Percentiles rank a stretch among this genome's conserved stretches.
Evolutionary conservation across 2,797 vertebrate genomes (phyloP).

Genomic region (Sylvia borin): DNA sequence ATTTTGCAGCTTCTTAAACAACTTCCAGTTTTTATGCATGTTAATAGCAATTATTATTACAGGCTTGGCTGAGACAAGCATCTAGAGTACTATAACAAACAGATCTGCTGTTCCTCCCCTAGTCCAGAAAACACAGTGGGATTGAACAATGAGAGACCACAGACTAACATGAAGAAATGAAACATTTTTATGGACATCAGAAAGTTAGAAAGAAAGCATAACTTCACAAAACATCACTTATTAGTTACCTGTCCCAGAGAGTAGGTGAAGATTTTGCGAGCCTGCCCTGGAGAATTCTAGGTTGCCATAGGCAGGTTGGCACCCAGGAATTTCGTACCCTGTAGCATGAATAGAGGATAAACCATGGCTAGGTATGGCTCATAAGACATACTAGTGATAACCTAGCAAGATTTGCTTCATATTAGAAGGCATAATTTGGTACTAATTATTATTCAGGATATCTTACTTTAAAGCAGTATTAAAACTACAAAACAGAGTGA

Average conservation of each 20-base stretch:
- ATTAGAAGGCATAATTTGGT: conserved; percentile 35
- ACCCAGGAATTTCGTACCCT: conserved; percentile 84
- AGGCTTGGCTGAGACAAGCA: conserved; percentile 36
- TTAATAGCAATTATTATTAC: background rate
- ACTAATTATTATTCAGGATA: background rate
- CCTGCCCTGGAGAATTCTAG: conserved; percentile 82
- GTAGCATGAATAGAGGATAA: conserved; percentile 81
- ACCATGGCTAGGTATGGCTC: conserved; percentile 75
- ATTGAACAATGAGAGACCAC: background rate
- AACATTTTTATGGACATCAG: conserved; percentile 43
- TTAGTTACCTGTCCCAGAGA: conserved; percentile 84
- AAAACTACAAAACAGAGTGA: background rate
- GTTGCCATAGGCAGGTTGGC: conserved; percentile 81
- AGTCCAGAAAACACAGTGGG: conserved; percentile 3
- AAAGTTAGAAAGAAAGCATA: conserved; percentile 64
- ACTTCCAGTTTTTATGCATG: background rate
- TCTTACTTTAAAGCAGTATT: conserved; percentile 5
- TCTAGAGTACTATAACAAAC: background rate
- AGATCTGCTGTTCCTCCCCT: background rate
- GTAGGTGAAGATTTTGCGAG: conserved; percentile 83
- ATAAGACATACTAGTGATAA: conserved; percentile 60
- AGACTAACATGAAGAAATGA: conserved; percentile 24
- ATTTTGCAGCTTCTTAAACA: background rate
- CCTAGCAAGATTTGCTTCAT: conserved; percentile 49
- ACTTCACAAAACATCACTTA: conserved; percentile 69